Percentiles rank a stretch among this genome's conserved stretches.
phyloP scores from a whole-genome alignment of 2,113 vertebrate genomes.

The Chionis minor region DNA sequence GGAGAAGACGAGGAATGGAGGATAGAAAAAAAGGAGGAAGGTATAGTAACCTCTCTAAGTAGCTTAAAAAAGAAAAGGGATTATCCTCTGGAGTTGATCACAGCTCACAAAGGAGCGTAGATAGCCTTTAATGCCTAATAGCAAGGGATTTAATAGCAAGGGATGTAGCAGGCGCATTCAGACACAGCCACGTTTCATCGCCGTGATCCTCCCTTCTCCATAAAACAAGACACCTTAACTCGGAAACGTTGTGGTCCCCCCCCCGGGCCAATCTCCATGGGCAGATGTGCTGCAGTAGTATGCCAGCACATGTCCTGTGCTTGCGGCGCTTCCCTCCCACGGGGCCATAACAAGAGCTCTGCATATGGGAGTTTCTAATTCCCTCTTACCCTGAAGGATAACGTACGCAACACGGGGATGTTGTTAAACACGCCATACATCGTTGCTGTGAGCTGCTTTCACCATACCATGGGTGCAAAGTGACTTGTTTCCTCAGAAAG shows the following conservation, averaged over 20 bases:
- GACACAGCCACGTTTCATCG: not conserved
- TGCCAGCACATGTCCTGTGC: not conserved
- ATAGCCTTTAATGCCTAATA: not conserved
- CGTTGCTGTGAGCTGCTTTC: not conserved
- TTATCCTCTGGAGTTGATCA: not conserved
- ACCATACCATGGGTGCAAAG: not conserved
- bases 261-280: accelerated
- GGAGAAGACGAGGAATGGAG: not conserved
- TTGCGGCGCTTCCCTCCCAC: not conserved
- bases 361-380: not conserved
- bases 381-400: not conserved
- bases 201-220: not conserved
- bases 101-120: not conserved
- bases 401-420: not conserved
- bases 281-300: not conserved
- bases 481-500: not conserved
- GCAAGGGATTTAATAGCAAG: not conserved
- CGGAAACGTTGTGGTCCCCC: accelerated
- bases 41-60: not conserved
- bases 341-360: not conserved
- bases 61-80: not conserved
- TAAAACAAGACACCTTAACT: not conserved
- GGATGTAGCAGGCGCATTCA: not conserved
- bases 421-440: not conserved
- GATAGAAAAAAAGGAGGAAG: not conserved